These are phyloP conservation scores for Melopsittacus undulatus DNA, from an alignment of 2,797 vertebrate genomes.

Conservation along the genomic window DNA sequence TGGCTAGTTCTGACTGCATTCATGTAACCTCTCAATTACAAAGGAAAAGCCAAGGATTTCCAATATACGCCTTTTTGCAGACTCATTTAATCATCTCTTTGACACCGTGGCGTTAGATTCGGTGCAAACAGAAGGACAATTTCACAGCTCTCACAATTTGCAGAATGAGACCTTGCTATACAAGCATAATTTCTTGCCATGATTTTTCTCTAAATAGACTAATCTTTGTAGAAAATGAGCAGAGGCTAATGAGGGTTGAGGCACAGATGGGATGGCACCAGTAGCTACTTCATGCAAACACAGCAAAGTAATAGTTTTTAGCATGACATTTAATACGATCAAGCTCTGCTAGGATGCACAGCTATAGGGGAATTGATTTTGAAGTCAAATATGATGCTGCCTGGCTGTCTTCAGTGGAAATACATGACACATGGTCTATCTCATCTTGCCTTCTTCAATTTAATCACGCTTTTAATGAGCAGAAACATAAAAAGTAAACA, in stretches of 20 bases:
- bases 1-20: background rate
- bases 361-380: background rate
- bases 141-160: background rate
- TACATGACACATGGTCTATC: background rate
- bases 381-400: background rate
- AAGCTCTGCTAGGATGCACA: background rate
- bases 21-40: background rate
- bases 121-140: background rate
- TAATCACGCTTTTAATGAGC: slow-evolving; percentile 1
- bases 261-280: slow-evolving; percentile 30
- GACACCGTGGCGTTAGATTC: background rate
- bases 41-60: background rate
- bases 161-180: background rate
- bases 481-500: slow-evolving; percentile 6
- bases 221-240: slow-evolving; percentile 20
- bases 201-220: slow-evolving; percentile 28
- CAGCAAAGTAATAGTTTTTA: background rate
- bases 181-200: background rate
- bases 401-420: background rate
- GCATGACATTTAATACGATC: background rate
- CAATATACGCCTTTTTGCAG: background rate
- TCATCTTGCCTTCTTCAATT: background rate
- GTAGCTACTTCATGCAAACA: slow-evolving; percentile 8
- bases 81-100: background rate
- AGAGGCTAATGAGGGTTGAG: slow-evolving; percentile 36